Conservation (phyloP, 1,140 invertebrate species). For the Augochlora pura region DNA sequence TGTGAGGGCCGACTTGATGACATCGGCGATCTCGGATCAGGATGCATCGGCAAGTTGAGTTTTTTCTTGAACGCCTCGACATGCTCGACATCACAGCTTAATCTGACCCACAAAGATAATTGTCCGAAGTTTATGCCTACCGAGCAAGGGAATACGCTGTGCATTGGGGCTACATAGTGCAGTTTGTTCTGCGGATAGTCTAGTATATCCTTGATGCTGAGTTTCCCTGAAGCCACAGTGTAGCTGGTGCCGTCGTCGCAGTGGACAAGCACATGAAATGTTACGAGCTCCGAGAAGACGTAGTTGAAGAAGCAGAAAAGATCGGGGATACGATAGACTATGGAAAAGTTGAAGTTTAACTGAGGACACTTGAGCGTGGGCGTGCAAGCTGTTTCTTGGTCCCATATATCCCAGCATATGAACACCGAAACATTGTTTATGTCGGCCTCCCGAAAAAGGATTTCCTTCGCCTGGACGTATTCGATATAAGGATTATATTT, state of each 20-base stretch:
- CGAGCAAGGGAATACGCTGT: slow-evolving; percentile 51
- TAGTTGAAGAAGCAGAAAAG: slow-evolving; percentile 66
- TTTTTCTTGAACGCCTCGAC: slow-evolving; percentile 63
- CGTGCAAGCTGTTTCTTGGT: slow-evolving; percentile 61
- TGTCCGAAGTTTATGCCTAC: slow-evolving; percentile 64
- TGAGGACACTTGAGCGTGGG: slow-evolving; percentile 63
- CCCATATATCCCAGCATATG: slow-evolving; percentile 70
- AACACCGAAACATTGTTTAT: slow-evolving; percentile 59
- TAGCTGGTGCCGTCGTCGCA: slow-evolving; percentile 45
- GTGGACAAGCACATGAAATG: slow-evolving; percentile 66
- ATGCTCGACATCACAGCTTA: slow-evolving; percentile 68
- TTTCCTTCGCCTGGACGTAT: slow-evolving; percentile 57
- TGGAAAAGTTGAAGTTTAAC: slow-evolving; percentile 70
- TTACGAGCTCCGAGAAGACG: slow-evolving; percentile 57
- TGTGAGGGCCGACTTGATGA: no score
- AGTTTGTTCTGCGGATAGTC: slow-evolving; percentile 74
- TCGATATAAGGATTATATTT: no score
- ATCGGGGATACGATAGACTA: slow-evolving; percentile 65
- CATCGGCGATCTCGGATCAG: neutral
- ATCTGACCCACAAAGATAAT: slow-evolving; percentile 71
- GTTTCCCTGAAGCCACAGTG: slow-evolving; percentile 61
- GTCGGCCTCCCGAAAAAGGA: slow-evolving; percentile 56
- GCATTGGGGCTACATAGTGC: slow-evolving; percentile 66
- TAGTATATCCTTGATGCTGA: slow-evolving; percentile 69
- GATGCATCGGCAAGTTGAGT: slow-evolving; percentile 9